Conservation (phyloP, 2,888 invertebrate species). For the Rhingia rostrata region DNA sequence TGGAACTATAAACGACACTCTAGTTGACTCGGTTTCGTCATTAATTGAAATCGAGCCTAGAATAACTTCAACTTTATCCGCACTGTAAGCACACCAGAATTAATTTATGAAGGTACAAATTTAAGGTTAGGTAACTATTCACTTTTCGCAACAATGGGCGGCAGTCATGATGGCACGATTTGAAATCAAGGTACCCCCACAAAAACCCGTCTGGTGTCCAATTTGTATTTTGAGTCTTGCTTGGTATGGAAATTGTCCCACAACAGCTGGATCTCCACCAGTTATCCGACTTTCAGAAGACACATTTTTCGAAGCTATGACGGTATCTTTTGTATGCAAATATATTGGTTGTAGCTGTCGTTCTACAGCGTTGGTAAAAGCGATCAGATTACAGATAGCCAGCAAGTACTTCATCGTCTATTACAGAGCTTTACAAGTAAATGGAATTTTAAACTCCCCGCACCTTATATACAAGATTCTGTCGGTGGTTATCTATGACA, state of each 20-base stretch:
- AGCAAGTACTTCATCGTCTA: too few species aligned
- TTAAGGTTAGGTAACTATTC: background rate
- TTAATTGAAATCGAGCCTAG: conserved; percentile 5
- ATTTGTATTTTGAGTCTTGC: conserved; percentile 19
- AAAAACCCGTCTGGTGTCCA: conserved; percentile 4
- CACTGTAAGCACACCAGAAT: conserved; percentile 38
- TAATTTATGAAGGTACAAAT: background rate
- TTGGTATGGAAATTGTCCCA: conserved; percentile 34
- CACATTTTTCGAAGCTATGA: too few species aligned
- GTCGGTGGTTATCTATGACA: too few species aligned
- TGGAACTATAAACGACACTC: conserved; percentile 75
- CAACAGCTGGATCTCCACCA: conserved; percentile 24
- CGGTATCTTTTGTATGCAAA: too few species aligned
- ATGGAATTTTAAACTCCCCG: too few species aligned
- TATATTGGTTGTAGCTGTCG: too few species aligned
- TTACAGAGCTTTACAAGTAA: too few species aligned
- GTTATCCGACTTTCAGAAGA: conserved; percentile 76
- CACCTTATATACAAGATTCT: too few species aligned
- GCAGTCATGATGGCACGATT: conserved; percentile 37
- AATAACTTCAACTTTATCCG: background rate
- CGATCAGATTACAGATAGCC: too few species aligned
- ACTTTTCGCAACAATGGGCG: conserved; percentile 47
- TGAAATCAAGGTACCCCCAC: conserved; percentile 38
- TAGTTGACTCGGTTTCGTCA: conserved; percentile 78
- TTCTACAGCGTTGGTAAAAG: too few species aligned